A percentile compares a stretch with the other conserved stretches of the same genome.
These are phyloP conservation scores for Diachrysia chrysitis DNA, from an alignment of 2,888 invertebrate species.

Conservation along the genomic window DNA sequence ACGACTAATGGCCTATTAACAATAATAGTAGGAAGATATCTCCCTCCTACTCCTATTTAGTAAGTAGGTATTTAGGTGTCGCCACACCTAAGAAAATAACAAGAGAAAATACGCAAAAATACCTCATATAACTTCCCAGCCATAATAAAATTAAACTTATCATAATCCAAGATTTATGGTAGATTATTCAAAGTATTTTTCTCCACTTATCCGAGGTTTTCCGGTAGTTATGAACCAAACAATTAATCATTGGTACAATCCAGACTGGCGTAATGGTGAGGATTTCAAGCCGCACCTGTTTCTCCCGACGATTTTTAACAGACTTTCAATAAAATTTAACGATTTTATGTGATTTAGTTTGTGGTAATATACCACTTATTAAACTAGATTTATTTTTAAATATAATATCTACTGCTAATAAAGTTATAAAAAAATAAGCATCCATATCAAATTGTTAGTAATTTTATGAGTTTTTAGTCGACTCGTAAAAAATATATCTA, in stretches of 20 bases:
- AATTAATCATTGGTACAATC: constrained; percentile 53
- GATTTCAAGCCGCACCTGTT: constrained; percentile 54
- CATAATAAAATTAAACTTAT: constrained; percentile 35
- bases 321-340: constrained; percentile 11
- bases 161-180: constrained; percentile 46
- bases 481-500: too few relatives aligned
- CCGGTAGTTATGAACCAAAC: constrained; percentile 34
- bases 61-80: too few relatives aligned
- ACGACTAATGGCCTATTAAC: too few relatives aligned
- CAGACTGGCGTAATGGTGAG: constrained; percentile 40
- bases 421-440: too few relatives aligned
- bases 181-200: constrained; percentile 52
- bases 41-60: too few relatives aligned
- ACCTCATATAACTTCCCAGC: background rate
- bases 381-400: too few relatives aligned
- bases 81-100: background rate
- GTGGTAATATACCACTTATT: background rate
- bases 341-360: constrained; percentile 11
- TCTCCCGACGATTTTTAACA: constrained; percentile 43
- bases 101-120: background rate
- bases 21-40: too few relatives aligned
- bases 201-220: constrained; percentile 41
- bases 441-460: too few relatives aligned
- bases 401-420: too few relatives aligned
- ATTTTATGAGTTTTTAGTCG: too few relatives aligned